Percentiles rank a stretch among this genome's conserved stretches.
phyloP scores from a whole-genome alignment of 2,888 invertebrate genomes.

The Uropetala carovei region DNA sequence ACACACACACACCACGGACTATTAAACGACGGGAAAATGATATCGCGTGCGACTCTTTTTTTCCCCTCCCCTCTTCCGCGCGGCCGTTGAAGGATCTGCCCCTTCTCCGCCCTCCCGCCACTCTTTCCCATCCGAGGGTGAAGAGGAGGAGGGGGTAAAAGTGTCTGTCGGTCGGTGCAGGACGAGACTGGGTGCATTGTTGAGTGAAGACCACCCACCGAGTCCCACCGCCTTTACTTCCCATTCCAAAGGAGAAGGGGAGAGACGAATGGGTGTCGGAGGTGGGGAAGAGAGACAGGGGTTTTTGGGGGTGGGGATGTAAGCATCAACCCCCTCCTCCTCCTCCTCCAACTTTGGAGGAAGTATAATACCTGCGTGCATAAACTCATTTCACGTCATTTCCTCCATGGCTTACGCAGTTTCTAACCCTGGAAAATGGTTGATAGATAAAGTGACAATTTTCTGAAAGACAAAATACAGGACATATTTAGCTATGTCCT shows the following conservation, averaged over 20 bases:
- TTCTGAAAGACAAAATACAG: too few species aligned
- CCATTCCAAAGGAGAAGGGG: background rate
- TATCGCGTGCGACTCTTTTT: too few species aligned
- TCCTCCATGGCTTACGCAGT: background rate
- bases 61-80: too few species aligned
- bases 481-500: too few species aligned
- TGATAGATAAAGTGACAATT: too few species aligned
- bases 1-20: too few species aligned
- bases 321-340: background rate
- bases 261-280: background rate
- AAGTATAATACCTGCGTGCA: background rate
- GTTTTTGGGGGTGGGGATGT: background rate
- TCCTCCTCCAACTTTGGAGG: background rate
- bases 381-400: background rate
- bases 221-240: background rate
- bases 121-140: background rate
- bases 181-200: constrained; percentile 49
- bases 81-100: background rate
- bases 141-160: background rate
- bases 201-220: constrained; percentile 61
- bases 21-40: too few species aligned
- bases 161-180: constrained; percentile 29
- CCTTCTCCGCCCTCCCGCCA: background rate
- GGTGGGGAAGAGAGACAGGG: background rate
- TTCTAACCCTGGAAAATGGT: background rate